phyloP scores from a whole-genome alignment of 1,140 invertebrate genomes.

The Andrena cerasifolii region DNA sequence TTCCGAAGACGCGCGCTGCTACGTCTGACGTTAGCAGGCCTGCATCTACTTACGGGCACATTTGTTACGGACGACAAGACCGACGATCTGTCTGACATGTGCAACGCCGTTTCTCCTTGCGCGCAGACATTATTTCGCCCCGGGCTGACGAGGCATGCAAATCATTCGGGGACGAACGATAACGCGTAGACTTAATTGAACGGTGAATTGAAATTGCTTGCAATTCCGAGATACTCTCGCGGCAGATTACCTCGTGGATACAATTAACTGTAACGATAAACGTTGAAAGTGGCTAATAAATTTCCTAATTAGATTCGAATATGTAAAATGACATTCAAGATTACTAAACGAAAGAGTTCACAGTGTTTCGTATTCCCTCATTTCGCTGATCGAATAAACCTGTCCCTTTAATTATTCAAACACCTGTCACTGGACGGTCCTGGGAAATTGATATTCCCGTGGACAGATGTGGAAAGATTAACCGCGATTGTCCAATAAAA shows the following conservation, averaged over 20 bases:
- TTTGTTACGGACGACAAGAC: conserved; percentile 54
- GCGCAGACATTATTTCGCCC: conserved; percentile 38
- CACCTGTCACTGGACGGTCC: conserved; percentile 31
- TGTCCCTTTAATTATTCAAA: conserved; percentile 34
- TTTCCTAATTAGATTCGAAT: too few species aligned
- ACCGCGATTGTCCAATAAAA: conserved; percentile 24
- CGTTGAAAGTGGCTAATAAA: too few species aligned
- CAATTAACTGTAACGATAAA: neutral
- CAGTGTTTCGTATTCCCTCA: too few species aligned
- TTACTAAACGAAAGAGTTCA: too few species aligned
- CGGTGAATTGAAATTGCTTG: conserved; percentile 11
- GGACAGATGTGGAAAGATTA: neutral
- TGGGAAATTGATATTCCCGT: conserved; percentile 29
- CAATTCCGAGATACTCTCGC: neutral
- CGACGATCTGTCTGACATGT: conserved; percentile 59
- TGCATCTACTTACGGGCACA: conserved; percentile 53
- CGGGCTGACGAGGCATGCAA: conserved; percentile 29
- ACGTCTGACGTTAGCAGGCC: conserved; percentile 51
- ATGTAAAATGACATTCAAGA: too few species aligned
- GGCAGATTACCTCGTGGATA: neutral
- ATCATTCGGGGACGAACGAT: conserved; percentile 11
- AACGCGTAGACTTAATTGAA: conserved; percentile 13
- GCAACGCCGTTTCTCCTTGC: conserved; percentile 35
- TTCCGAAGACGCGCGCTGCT: conserved; percentile 39
- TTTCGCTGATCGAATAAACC: too few species aligned